A percentile compares a stretch with the other conserved stretches of the same genome.
Evolutionary conservation across 2,113 vertebrate species (phyloP).

Genomic region (Diphyllodes magnificus): DNA sequence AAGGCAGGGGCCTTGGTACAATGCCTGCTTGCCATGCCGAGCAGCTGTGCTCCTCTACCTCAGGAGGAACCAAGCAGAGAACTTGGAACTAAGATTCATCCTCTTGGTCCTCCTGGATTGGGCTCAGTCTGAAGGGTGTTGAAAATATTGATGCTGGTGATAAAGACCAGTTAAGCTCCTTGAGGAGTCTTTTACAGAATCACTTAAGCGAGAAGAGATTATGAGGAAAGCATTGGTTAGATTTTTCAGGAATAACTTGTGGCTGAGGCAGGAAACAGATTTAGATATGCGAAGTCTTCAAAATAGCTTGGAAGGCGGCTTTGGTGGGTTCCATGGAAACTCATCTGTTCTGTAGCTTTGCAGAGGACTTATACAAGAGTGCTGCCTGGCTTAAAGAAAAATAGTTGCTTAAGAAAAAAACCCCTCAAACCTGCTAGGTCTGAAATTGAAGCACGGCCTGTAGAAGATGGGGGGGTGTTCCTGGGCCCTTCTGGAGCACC

Average conservation of each 20-base stretch:
- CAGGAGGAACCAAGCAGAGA: not conserved
- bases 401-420: not conserved
- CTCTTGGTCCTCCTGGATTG: not conserved
- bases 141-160: not conserved
- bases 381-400: not conserved
- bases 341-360: not conserved
- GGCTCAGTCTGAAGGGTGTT: not conserved
- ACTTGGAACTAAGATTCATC: not conserved
- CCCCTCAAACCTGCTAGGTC: not conserved
- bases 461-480: not conserved
- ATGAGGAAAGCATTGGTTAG: not conserved
- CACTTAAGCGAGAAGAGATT: not conserved
- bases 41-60: not conserved
- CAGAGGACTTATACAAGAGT: not conserved
- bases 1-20: not conserved
- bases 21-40: not conserved
- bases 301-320: not conserved
- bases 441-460: not conserved
- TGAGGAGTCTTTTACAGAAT: not conserved
- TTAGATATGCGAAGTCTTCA: not conserved
- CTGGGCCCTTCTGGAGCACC: not conserved
- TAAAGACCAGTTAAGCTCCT: not conserved
- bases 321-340: conserved; percentile 48
- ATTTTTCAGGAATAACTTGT: not conserved
- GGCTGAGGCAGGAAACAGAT: not conserved